Base-by-base conservation (phyloP, 2,888 invertebrate genomes). In the Capitulum mitella region DNA sequence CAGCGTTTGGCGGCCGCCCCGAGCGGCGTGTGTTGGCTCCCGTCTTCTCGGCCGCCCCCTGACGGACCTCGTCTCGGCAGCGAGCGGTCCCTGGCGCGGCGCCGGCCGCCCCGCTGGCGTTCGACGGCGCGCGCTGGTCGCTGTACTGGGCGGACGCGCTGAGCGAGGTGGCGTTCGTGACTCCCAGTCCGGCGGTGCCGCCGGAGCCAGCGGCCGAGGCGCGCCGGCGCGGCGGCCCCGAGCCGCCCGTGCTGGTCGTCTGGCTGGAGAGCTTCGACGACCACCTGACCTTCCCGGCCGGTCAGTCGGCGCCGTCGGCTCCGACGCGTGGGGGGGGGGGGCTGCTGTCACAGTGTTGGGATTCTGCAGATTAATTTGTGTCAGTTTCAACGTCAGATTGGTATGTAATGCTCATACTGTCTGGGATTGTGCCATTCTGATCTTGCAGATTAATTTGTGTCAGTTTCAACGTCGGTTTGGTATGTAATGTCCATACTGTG, bases 251-350 rank as follows among this genome's bases (percentile, higher is more conserved):
- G 80, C 91, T 97, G 85, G 91, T 98, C 5, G 93, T 97, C 61
- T 99, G 98, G 98, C 86, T 98, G 79, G 98, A 99, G 86, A 95
- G 95, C 84, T 93, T 92, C 83, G 98, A 99, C 85, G 98, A 99
- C 87, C 91, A 93, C 86, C 88, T 92, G 34, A 91, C 92, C 86
- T 90, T 98, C 85, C 97, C 98, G 10, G 90, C 94, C 79, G 92
- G 95, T 94, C 85, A 86, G 88, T 81, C 76, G 34, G 46, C 32
- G 8, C n/a, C n/a, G n/a, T n/a, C n/a, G n/a, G n/a, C n/a, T n/a
- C n/a, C n/a, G n/a, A n/a, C n/a, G n/a, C n/a, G n/a, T n/a, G n/a
- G n/a, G n/a, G n/a, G n/a, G n/a, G n/a, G n/a, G n/a, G n/a, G n/a
- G n/a, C n/a, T n/a, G n/a, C n/a, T n/a, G n/a, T n/a, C n/a, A n/a